Percentiles rank a stretch among this genome's conserved stretches.
Evolutionary conservation across 1,140 invertebrate species (phyloP).

Genomic region (Manduca sexta): DNA sequence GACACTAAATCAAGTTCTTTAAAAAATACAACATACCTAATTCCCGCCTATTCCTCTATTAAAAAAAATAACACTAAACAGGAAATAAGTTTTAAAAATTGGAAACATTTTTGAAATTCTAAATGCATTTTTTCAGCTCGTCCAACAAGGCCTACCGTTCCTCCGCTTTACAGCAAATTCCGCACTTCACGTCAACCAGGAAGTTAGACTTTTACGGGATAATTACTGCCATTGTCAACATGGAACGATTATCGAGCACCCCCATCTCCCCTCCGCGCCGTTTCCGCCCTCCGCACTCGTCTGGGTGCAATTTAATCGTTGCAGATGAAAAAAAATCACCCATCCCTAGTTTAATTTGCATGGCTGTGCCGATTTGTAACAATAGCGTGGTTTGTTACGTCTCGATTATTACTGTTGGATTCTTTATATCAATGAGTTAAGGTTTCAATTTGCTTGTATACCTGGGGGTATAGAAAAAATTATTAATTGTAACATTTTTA

Average conservation of each 20-base stretch:
- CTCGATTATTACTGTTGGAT: slow-evolving; percentile 1
- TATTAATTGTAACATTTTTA: too few relatives aligned
- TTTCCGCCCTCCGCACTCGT: slow-evolving; percentile 8
- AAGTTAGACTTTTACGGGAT: slow-evolving; percentile 27
- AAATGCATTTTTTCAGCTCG: too few relatives aligned
- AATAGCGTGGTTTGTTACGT: slow-evolving; percentile 9
- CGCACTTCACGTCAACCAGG: slow-evolving; percentile 8
- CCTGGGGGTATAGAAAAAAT: too few relatives aligned
- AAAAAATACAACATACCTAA: too few relatives aligned
- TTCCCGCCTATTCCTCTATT: too few relatives aligned
- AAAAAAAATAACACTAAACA: too few relatives aligned
- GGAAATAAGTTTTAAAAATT: too few relatives aligned
- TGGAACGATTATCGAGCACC: slow-evolving; percentile 31
- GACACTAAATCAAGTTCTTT: too few relatives aligned
- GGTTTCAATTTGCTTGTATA: too few relatives aligned
- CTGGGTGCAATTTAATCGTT: slow-evolving; percentile 22
- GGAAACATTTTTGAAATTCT: too few relatives aligned
- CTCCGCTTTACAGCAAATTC: slow-evolving; percentile 1
- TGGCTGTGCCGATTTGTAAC: slow-evolving; percentile 12
- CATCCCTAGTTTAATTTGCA: slow-evolving; percentile 19
- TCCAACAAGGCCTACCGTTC: too few relatives aligned
- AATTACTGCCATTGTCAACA: slow-evolving; percentile 44
- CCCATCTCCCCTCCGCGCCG: not conserved
- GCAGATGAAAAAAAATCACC: slow-evolving; percentile 18
- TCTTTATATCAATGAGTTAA: too few relatives aligned